These are phyloP conservation scores for Eidolon dupreanum DNA, from an alignment of 2,797 vertebrate species.

Conservation along the genomic window DNA sequence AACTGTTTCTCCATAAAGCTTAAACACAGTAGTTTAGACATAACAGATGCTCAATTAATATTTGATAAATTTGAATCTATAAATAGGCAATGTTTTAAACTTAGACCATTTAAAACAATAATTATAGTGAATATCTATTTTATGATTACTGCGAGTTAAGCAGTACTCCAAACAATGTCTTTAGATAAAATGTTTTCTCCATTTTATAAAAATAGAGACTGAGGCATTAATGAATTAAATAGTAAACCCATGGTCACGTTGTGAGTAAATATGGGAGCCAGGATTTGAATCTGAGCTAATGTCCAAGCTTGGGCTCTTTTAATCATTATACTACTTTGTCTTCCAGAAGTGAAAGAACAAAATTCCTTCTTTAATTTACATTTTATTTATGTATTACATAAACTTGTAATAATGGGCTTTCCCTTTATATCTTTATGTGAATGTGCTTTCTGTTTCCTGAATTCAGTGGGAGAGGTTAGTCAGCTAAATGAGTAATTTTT, in stretches of 20 bases:
- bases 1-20: neutral
- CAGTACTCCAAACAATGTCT: neutral
- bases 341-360: neutral
- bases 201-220: constrained; percentile 4
- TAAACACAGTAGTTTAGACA: constrained; percentile 34
- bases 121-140: neutral
- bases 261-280: neutral
- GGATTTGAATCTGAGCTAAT: neutral
- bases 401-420: neutral
- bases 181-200: constrained; percentile 20
- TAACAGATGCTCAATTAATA: neutral
- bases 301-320: neutral
- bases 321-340: neutral
- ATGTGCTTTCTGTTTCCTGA: neutral
- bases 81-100: neutral
- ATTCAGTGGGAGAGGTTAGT: neutral
- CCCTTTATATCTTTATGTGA: neutral
- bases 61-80: neutral
- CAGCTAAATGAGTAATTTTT: neutral
- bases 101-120: constrained; percentile 19
- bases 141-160: neutral
- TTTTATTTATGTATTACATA: neutral
- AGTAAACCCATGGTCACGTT: neutral
- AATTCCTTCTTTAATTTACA: neutral
- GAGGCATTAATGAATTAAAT: neutral